phyloP scores from a whole-genome alignment of 2,113 vertebrate genomes.

The Willisornis vidua region DNA sequence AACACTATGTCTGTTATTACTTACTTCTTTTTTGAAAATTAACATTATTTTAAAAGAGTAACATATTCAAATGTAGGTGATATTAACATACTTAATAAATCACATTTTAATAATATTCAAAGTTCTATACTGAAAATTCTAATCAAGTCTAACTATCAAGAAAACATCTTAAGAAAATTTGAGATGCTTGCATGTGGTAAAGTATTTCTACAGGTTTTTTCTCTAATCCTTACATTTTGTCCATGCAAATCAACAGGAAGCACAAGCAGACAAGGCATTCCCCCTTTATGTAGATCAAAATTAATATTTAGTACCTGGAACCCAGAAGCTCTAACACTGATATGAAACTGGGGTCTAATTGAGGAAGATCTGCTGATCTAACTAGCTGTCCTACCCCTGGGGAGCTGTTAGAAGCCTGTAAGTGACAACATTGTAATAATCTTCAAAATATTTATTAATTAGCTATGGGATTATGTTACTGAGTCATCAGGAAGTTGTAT shows the following conservation, averaged over 20 bases:
- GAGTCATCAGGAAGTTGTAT: not conserved
- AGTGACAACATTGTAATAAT: not conserved
- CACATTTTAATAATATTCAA: not conserved
- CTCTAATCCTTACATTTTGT: not conserved
- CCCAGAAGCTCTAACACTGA: not conserved
- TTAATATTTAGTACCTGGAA: not conserved
- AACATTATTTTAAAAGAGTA: not conserved
- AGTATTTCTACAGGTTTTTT: not conserved
- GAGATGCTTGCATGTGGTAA: not conserved
- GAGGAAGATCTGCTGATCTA: slow-evolving; percentile 18
- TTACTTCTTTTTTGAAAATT: not conserved
- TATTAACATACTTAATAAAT: not conserved
- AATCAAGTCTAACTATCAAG: not conserved
- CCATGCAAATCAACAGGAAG: not conserved
- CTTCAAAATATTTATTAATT: slow-evolving; percentile 39
- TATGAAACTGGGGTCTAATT: not conserved
- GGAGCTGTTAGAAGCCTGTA: not conserved
- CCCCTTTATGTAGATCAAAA: not conserved
- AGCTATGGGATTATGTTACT: not conserved
- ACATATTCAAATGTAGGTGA: not conserved
- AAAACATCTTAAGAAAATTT: not conserved
- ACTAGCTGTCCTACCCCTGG: not conserved
- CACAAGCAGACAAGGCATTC: not conserved
- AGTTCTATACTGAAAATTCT: not conserved
- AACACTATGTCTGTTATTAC: not conserved